Evolutionary conservation across 1,140 invertebrate genomes (phyloP).

Genomic region (Rhopalosiphum maidis): DNA sequence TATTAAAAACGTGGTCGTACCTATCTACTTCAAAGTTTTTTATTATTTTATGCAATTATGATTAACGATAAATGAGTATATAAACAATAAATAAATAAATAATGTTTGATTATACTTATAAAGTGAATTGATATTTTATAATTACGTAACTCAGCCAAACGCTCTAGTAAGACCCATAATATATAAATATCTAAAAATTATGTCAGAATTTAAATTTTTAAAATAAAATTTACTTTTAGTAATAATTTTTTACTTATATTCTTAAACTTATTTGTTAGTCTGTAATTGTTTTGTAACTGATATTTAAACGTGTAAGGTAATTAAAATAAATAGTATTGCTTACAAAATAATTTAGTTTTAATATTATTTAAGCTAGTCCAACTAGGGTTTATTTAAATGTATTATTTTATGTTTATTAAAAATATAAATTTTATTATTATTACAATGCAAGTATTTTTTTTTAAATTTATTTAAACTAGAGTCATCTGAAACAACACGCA

Average conservation of each 20-base stretch:
- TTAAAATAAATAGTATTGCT: background rate
- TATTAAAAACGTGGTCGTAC: background rate
- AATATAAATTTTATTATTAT: background rate
- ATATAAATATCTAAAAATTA: background rate
- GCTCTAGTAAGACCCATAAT: background rate
- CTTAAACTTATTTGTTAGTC: background rate
- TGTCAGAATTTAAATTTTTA: background rate
- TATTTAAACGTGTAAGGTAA: background rate
- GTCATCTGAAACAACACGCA: background rate
- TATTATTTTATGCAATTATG: background rate
- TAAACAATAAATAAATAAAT: background rate
- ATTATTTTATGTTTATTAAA: background rate
- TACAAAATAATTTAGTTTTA: background rate
- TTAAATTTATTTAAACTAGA: conserved; percentile 5
- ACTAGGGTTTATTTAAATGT: background rate
- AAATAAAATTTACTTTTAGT: background rate
- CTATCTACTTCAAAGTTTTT: no score
- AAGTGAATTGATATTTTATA: background rate
- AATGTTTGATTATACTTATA: background rate
- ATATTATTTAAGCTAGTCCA: background rate
- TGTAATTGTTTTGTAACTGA: background rate
- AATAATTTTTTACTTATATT: background rate
- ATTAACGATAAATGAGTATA: background rate
- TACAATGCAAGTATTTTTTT: background rate
- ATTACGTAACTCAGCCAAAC: background rate